phyloP scores from a whole-genome alignment of 2,888 invertebrate species.

The Leucozona laternaria region DNA sequence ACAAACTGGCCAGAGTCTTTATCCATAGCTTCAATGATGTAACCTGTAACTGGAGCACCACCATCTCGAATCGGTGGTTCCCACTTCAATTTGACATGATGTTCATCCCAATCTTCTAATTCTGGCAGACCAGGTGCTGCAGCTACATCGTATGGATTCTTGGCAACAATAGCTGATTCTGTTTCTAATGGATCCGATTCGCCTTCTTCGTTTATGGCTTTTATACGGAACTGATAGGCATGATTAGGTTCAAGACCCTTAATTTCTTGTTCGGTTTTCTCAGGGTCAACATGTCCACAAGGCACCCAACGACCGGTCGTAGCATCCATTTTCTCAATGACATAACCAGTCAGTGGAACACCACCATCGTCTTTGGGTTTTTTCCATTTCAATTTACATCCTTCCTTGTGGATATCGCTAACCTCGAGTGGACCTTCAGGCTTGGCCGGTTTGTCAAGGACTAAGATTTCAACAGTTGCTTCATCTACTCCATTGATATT shows the following conservation, averaged over 20 bases:
- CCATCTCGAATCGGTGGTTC: conserved; percentile 95
- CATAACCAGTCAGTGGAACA: conserved; percentile 93
- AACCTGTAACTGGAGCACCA: conserved; percentile 96
- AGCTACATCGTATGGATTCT: conserved; percentile 97
- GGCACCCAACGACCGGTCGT: conserved; percentile 95
- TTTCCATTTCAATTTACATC: conserved; percentile 96
- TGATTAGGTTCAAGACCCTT: conserved; percentile 96
- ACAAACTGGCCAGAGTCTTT: conserved; percentile 93
- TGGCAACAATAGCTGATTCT: conserved; percentile 94
- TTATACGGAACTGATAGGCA: conserved; percentile 98
- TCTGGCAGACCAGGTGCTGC: conserved; percentile 95
- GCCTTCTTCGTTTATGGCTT: conserved; percentile 98
- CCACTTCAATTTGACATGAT: conserved; percentile 95
- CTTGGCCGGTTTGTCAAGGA: conserved; percentile 87
- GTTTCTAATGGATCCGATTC: conserved; percentile 97
- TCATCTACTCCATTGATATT: conserved; percentile 97
- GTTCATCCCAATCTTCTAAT: conserved; percentile 95
- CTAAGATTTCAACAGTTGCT: conserved; percentile 95
- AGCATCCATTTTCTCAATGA: conserved; percentile 97
- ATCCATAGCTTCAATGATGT: conserved; percentile 96
- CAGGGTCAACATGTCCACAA: conserved; percentile 92
- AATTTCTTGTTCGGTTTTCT: conserved; percentile 91
- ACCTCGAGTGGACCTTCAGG: conserved; percentile 95
- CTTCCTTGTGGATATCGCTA: conserved; percentile 95
- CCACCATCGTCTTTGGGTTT: conserved; percentile 99